Conservation (phyloP, 2,797 vertebrate species). For the Enteromius fasciolatus region DNA sequence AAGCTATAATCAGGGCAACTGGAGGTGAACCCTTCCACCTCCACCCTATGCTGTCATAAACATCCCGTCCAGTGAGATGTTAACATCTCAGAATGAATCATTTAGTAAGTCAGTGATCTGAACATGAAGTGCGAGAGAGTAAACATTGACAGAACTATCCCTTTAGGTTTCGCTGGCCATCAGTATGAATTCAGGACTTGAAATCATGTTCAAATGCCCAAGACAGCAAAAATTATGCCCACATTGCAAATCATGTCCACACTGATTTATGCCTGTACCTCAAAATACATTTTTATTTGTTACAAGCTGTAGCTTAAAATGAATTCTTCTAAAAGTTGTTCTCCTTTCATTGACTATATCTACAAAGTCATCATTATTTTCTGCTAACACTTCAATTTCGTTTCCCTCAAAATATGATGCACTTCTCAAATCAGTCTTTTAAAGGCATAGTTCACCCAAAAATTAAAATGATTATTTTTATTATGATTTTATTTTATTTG, state of each 20-base stretch:
- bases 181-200: background rate
- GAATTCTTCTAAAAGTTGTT: background rate
- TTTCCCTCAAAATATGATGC: conserved; percentile 2
- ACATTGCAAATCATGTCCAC: background rate
- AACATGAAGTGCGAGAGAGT: background rate
- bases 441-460: background rate
- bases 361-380: conserved; percentile 17
- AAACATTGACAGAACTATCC: background rate
- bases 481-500: no score
- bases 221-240: background rate
- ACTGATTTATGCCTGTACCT: background rate
- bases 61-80: background rate
- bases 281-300: background rate
- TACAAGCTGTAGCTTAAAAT: background rate
- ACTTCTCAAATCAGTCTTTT: background rate
- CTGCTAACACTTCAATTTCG: conserved; percentile 10
- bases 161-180: background rate
- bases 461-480: no score
- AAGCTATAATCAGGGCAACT: background rate
- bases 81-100: background rate
- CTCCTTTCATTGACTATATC: background rate
- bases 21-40: background rate
- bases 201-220: background rate
- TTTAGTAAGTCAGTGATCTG: background rate
- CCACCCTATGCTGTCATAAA: background rate